Conservation (phyloP, 2,888 invertebrate genomes). For the Metallyticus violacea region DNA sequence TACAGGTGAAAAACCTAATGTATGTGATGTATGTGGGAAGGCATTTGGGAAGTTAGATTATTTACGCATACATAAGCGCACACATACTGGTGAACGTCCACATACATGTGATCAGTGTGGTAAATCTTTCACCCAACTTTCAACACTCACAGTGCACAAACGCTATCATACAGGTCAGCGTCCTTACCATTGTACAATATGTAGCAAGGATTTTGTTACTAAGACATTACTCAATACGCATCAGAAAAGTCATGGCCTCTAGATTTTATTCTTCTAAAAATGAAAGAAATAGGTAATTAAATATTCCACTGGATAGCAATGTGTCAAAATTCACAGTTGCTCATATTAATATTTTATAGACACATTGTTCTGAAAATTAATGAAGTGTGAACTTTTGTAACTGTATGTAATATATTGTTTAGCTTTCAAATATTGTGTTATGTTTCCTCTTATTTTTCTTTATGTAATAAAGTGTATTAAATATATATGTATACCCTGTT, state of each 20-base stretch:
- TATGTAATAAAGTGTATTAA: not conserved
- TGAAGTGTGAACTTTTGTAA: not conserved
- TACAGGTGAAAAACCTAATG: conserved; percentile 21
- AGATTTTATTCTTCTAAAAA: too few species aligned
- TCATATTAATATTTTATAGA: too few species aligned
- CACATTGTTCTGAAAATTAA: not conserved
- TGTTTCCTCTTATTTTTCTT: not conserved
- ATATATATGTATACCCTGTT: not conserved
- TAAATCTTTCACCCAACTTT: conserved; percentile 53
- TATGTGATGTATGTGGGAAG: conserved; percentile 20
- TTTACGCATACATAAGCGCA: conserved; percentile 23
- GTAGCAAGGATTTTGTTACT: conserved; percentile 21
- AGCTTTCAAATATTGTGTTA: not conserved
- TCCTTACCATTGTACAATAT: conserved; percentile 24
- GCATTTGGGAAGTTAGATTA: conserved; percentile 11
- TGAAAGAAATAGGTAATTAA: too few species aligned
- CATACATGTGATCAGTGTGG: conserved; percentile 51
- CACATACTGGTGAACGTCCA: conserved; percentile 49
- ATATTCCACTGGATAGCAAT: not conserved
- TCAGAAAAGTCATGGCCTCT: conserved; percentile 30
- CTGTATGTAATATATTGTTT: not conserved
- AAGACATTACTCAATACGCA: conserved; percentile 35
- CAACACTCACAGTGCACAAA: conserved; percentile 52
- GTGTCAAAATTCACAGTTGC: not conserved
- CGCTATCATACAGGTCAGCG: conserved; percentile 47